A percentile compares a stretch with the other conserved stretches of the same genome.
Conservation (phyloP, 2,113 vertebrate genomes). For the Pampusana beccarii region DNA sequence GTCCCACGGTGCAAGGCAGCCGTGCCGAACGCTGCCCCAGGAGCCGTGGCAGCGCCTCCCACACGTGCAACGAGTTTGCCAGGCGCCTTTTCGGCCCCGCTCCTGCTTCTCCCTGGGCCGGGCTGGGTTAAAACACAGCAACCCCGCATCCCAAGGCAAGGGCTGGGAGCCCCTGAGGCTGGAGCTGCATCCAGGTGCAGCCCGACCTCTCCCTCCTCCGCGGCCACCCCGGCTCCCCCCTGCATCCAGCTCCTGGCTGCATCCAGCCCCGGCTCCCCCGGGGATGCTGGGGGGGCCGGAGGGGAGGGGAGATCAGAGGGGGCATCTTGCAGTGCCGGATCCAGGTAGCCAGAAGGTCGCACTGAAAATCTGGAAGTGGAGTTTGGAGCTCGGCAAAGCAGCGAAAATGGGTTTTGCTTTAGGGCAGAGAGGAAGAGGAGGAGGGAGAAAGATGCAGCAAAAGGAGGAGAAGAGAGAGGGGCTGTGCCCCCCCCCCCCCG, state of each 20-base stretch:
- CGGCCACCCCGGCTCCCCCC: conserved; percentile 26
- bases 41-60: neutral
- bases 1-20: neutral
- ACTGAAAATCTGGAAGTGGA: conserved; percentile 69
- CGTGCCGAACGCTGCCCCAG: neutral
- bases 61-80: neutral
- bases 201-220: conserved; percentile 33
- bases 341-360: conserved; percentile 69
- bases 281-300: conserved; percentile 39
- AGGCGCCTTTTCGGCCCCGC: neutral
- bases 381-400: conserved; percentile 34
- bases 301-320: conserved; percentile 63
- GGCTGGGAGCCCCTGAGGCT: neutral
- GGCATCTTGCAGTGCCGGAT: conserved; percentile 61
- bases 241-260: conserved; percentile 60
- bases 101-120: conserved; percentile 1
- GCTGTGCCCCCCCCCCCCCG: fast-evolving
- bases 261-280: conserved; percentile 32
- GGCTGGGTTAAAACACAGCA: conserved; percentile 43
- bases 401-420: neutral
- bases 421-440: conserved; percentile 13
- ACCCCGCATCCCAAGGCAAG: neutral
- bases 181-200: conserved; percentile 58
- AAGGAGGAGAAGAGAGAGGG: neutral
- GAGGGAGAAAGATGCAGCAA: neutral